Percentiles rank a stretch among this genome's conserved stretches.
Evolutionary conservation across 2,113 vertebrate genomes (phyloP).

Genomic region (Labeo catla): DNA sequence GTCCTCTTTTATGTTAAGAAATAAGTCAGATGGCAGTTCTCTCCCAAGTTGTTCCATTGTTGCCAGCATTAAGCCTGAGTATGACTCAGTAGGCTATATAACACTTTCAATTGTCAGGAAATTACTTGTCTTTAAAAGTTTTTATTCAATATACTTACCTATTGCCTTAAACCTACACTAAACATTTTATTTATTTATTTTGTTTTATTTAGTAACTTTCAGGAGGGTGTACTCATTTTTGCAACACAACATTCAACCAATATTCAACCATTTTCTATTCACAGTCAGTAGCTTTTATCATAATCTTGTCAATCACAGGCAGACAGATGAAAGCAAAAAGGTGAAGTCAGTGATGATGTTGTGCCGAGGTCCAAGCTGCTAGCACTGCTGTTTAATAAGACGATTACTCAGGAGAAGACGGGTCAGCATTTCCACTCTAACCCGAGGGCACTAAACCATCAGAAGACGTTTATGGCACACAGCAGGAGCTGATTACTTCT

Average conservation of each 20-base stretch:
- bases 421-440: constrained; percentile 43
- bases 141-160: too few species aligned
- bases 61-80: too few species aligned
- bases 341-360: constrained; percentile 12
- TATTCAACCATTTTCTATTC: not conserved
- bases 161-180: too few species aligned
- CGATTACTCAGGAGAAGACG: constrained; percentile 40
- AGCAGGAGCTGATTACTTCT: constrained; percentile 7
- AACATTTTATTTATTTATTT: too few species aligned
- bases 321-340: constrained; percentile 30
- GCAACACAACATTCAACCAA: not conserved
- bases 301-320: not conserved
- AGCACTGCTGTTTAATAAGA: constrained; percentile 48
- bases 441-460: constrained; percentile 30
- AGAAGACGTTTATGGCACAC: constrained; percentile 7
- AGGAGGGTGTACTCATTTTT: too few species aligned
- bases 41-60: too few species aligned
- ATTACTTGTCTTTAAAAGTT: too few species aligned
- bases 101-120: too few species aligned
- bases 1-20: too few species aligned
- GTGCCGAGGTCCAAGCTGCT: constrained; percentile 34
- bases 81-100: too few species aligned
- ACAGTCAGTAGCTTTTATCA: not conserved
- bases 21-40: too few species aligned
- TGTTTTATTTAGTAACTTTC: too few species aligned